Base-by-base conservation (phyloP, 1,140 invertebrate species). In the Drosophila prosaltans region DNA sequence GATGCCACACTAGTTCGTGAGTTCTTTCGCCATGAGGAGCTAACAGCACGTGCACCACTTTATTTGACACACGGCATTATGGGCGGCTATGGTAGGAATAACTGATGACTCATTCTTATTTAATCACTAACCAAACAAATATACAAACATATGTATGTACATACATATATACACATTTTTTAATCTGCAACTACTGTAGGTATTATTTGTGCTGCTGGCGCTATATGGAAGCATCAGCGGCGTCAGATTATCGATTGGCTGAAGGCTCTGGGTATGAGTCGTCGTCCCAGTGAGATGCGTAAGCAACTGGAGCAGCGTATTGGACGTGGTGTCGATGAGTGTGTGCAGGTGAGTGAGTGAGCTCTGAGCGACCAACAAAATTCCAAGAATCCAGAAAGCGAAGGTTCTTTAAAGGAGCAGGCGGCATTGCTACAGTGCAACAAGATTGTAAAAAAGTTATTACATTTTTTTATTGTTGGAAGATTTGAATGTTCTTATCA, bases 1-100 rank as follows among this genome's bases (percentile, higher is more conserved):
- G 96, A 97, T 91, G 94, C 95, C 4, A 93, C 94, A 51, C 68
- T 96, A 21, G 93, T 98, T 2, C 94, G 94, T 36, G 94, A 96
- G 69, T 94, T 95, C 2, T 95, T 98, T 40, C 93, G 94, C 0
- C 95, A 95, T 81, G 95, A 97, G 26, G 93, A 89, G 1, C 95
- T 96, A 74, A 93, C 94, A 2, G 96, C 95, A 10, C 93, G 97
- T 61, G 96, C 97, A 1, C 96, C 96, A 1, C 93, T 98, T 0
- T 96, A 95, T 88, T 91, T 97, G 21, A 97, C 97, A 0, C 96
- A 97, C 86, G 97, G 96, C 41, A 96, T 98, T 9, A 97, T 97
- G 95, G 93, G 96, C 68, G 97, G 97, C 76, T 95, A 96, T 86
- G 97, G 97, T 97, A 93, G 95, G 93, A 64, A 11, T 10, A 8